phyloP scores from a whole-genome alignment of 2,888 invertebrate genomes.

The Machimus atricapillus region DNA sequence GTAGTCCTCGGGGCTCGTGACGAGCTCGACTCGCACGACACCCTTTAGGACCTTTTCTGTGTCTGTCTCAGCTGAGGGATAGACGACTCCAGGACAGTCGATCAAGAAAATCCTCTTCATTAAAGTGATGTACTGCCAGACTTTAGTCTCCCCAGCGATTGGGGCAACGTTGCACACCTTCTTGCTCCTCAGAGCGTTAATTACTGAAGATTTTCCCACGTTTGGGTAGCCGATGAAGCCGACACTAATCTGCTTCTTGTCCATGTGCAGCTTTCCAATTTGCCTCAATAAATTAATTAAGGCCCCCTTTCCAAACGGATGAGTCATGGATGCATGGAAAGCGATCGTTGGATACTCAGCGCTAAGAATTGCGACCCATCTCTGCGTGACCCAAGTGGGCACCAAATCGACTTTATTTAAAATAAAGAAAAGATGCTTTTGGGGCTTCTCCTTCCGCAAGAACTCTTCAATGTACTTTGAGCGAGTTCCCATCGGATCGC shows the following conservation, averaged over 20 bases:
- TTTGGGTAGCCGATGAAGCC: constrained; percentile 99
- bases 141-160: constrained; percentile 96
- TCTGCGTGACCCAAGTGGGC: constrained; percentile 97
- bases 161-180: constrained; percentile 99
- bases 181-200: constrained; percentile 93
- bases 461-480: constrained; percentile 92
- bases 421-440: constrained; percentile 97
- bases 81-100: constrained; percentile 98
- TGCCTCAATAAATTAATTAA: constrained; percentile 95
- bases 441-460: constrained; percentile 90
- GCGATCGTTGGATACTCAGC: constrained; percentile 96
- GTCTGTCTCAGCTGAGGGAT: constrained; percentile 95
- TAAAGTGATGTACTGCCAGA: constrained; percentile 99
- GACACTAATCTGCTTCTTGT: constrained; percentile 98
- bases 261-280: constrained; percentile 92
- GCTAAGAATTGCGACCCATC: constrained; percentile 95
- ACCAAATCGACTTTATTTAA: constrained; percentile 97
- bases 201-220: constrained; percentile 97
- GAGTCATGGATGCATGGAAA: constrained; percentile 97
- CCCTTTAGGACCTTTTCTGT: constrained; percentile 95
- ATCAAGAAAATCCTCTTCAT: constrained; percentile 97
- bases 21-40: constrained; percentile 94
- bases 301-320: constrained; percentile 97
- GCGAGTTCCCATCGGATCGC: constrained; percentile 96
- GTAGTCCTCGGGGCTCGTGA: constrained; percentile 95